Evolutionary conservation across 2,888 invertebrate genomes (phyloP).

Genomic region (Leucoptera coffeella): DNA sequence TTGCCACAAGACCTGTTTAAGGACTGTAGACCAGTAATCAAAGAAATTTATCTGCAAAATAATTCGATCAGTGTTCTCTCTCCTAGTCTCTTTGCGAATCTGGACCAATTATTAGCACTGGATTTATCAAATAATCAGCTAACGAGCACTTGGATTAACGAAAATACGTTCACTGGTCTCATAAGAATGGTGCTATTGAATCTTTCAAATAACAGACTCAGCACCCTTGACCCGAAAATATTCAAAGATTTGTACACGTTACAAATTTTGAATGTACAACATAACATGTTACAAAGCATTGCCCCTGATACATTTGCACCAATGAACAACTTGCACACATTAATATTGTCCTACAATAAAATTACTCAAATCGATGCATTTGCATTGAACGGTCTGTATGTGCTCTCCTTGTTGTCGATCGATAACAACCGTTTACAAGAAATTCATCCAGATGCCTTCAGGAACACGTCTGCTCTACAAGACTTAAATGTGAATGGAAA

Average conservation of each 20-base stretch:
- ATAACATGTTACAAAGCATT: constrained; percentile 77
- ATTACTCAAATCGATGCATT: constrained; percentile 79
- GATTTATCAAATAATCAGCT: constrained; percentile 84
- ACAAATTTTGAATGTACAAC: constrained; percentile 78
- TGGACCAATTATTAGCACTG: constrained; percentile 72
- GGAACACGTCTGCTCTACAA: constrained; percentile 85
- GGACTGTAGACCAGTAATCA: constrained; percentile 71
- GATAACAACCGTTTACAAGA: constrained; percentile 81
- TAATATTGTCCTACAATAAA: constrained; percentile 80
- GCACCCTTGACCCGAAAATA: constrained; percentile 73
- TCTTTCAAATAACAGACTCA: constrained; percentile 77
- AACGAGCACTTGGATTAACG: constrained; percentile 81
- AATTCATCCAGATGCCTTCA: constrained; percentile 81
- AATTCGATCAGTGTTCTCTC: constrained; percentile 84
- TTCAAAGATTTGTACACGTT: constrained; percentile 82
- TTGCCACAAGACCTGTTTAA: constrained; percentile 80
- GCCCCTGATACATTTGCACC: constrained; percentile 84
- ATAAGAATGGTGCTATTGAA: constrained; percentile 84
- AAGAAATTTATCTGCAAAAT: constrained; percentile 86
- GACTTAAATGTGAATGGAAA: constrained; percentile 88
- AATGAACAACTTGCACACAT: constrained; percentile 87
- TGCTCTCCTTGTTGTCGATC: constrained; percentile 75
- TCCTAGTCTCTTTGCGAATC: constrained; percentile 78
- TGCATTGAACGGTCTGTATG: constrained; percentile 82
- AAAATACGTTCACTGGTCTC: constrained; percentile 78